phyloP scores from a whole-genome alignment of 2,888 invertebrate species.

The Lycia hirtaria region DNA sequence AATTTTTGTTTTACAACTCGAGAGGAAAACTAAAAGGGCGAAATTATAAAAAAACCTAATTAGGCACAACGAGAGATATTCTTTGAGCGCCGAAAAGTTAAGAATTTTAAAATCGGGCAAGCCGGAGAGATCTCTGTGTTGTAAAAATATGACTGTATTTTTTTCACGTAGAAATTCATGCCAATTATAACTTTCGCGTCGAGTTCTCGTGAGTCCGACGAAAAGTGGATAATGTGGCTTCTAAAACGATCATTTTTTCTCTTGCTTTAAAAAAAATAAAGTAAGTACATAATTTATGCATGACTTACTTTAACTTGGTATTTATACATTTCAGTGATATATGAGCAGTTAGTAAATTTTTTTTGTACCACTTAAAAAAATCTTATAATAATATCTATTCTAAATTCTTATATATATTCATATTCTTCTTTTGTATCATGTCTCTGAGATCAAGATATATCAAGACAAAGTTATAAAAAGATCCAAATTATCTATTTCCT shows the following conservation, averaged over 20 bases:
- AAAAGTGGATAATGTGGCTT: neutral
- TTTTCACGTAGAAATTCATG: slow-evolving; percentile 12
- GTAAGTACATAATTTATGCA: neutral
- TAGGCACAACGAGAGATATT: slow-evolving; percentile 34
- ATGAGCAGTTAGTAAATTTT: too few species aligned
- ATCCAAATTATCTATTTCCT: too few species aligned
- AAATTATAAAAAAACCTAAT: slow-evolving; percentile 35
- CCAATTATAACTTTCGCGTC: slow-evolving; percentile 20
- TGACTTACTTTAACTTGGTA: neutral
- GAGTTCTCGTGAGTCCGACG: neutral
- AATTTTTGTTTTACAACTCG: slow-evolving; percentile 25
- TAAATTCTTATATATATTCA: too few species aligned
- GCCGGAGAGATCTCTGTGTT: slow-evolving; percentile 15
- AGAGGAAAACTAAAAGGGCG: slow-evolving; percentile 20
- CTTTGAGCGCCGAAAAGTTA: slow-evolving; percentile 32
- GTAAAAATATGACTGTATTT: slow-evolving; percentile 13
- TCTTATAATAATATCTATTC: too few species aligned
- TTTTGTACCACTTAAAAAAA: too few species aligned
- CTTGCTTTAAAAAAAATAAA: neutral
- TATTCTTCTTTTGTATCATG: too few species aligned
- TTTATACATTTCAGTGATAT: too few species aligned
- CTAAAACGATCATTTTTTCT: neutral
- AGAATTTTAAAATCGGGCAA: slow-evolving; percentile 24
- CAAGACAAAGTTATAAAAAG: too few species aligned
- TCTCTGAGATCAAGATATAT: too few species aligned